A percentile compares a stretch with the other conserved stretches of the same genome.
Conservation (phyloP, 2,797 vertebrate genomes). For the Alectoris magna region DNA sequence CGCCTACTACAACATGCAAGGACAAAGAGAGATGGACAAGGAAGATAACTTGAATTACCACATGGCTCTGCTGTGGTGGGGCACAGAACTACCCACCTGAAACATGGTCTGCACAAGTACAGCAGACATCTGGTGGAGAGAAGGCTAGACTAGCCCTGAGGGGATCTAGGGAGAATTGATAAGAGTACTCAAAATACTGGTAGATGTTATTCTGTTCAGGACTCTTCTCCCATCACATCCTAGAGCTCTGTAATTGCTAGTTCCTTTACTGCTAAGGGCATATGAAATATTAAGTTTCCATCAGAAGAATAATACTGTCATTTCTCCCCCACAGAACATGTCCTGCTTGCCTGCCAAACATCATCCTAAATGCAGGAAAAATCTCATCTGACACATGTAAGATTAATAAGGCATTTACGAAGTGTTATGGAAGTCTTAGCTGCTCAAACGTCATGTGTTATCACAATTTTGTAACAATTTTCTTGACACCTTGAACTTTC, state of each 20-base stretch:
- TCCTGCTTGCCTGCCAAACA: neutral
- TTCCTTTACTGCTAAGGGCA: neutral
- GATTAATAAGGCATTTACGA: slow-evolving; percentile 47
- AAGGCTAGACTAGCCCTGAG: neutral
- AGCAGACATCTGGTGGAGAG: neutral
- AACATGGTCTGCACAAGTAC: neutral
- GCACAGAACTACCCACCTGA: neutral
- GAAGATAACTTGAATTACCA: neutral
- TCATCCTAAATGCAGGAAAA: neutral
- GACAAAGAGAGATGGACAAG: neutral
- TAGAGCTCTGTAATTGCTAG: neutral
- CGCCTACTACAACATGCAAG: neutral
- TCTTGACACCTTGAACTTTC: slow-evolving; percentile 55
- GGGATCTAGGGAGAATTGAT: neutral
- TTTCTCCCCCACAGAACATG: neutral
- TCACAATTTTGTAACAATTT: slow-evolving; percentile 21
- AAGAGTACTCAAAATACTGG: neutral
- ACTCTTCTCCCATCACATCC: neutral
- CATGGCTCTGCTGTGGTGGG: neutral
- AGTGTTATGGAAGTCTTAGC: neutral
- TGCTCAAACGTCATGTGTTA: neutral
- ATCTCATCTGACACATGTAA: slow-evolving; percentile 12
- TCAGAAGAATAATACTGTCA: neutral
- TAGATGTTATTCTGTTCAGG: neutral
- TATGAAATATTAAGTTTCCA: neutral